Evolutionary conservation across 2,113 vertebrate species (phyloP), one percentile per base, ranked within the genome.

Genomic region (Phylloscopus trochilus): DNA sequence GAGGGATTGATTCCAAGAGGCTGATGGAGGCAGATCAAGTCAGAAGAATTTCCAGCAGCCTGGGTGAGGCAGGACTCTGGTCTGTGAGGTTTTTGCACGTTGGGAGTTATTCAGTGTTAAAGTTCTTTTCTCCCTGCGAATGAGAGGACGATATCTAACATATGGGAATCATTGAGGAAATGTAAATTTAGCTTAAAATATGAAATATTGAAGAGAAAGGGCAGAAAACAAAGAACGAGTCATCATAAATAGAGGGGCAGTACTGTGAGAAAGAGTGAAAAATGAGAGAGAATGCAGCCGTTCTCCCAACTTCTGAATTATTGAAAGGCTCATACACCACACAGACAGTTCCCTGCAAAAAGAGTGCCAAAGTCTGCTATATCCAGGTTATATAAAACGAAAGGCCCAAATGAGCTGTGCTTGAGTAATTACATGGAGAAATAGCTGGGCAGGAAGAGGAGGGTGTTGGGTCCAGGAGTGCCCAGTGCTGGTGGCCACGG

Each of bases 141-240:
- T 7, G 20, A 80, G 86, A 89, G 73, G 73, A 83, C 0, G 0
- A 11, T 95, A 60, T 82, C 90, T 81, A 92, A 90, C 79, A 80
- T 86, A 83, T 49, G 79, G 64, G 85, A 93, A 92, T 78, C 90
- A 53, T 81, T 89, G 88, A 93, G 21, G 72, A 96, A 96, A 95
- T 95, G 83, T 96, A 96, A 95, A 95, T 97, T 93, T 96, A 95
- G 88, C 91, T 95, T 96, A 94, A 97, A 95, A 64, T 91, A 95
- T 97, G 88, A 96, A 96, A 96, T 81, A 96, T 96, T 96, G 60
- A 93, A 92, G 81, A 89, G 87, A 90, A 77, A 76, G 67, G 67
- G 80, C 77, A 94, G 74, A 90, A 97, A 97, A 96, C 90, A 96
- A 97, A 92, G 95, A 95, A 92, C 1, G 0, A 93, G 72, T 87